Conservation (phyloP, 92 coral and sea anemone species). For the Nematostella vectensis region DNA sequence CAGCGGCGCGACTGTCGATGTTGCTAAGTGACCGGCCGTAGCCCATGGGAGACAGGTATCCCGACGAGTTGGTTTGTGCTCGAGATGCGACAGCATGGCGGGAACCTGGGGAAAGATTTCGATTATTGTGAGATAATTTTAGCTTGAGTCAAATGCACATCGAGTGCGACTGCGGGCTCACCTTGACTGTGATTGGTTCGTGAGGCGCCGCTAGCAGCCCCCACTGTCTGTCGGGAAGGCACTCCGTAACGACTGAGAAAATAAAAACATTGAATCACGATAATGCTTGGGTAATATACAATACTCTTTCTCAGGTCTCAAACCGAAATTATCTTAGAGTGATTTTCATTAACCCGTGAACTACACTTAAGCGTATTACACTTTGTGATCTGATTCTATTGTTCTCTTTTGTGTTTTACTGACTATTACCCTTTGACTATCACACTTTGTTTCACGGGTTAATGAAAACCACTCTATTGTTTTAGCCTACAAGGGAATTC, state of each 20-base stretch:
- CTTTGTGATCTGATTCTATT: no score
- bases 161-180: no score
- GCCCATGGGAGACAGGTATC: conserved; percentile 69
- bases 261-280: background rate
- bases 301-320: background rate
- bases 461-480: no score
- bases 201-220: conserved; percentile 52
- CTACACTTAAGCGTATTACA: no score
- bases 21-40: conserved; percentile 92
- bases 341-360: no score
- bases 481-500: no score
- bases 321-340: background rate
- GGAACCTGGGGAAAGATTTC: conserved; percentile 26
- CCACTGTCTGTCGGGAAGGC: conserved; percentile 47
- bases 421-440: no score
- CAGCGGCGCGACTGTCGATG: conserved; percentile 92
- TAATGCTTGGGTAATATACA: no score
- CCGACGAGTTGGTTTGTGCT: conserved; percentile 29
- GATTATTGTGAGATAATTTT: no score
- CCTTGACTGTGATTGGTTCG: conserved; percentile 84
- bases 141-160: no score
- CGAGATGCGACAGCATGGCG: conserved; percentile 66
- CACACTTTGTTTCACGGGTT: no score
- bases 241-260: conserved; percentile 9
- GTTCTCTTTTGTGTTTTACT: no score